These are phyloP conservation scores for Nixonia krombeini DNA, from an alignment of 1,140 invertebrate species.

Conservation along the genomic window DNA sequence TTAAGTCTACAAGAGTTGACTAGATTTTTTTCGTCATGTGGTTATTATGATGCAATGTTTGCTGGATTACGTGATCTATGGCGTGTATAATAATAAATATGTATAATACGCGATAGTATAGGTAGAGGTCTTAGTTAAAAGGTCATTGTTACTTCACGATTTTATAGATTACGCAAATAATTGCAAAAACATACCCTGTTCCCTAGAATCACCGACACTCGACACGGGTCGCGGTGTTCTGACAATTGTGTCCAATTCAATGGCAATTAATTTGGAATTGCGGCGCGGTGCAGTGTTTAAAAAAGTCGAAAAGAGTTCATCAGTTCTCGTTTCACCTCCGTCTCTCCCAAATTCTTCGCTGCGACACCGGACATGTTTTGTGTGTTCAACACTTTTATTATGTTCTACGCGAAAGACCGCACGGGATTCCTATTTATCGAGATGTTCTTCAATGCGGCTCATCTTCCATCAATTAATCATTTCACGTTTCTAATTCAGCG, in stretches of 20 bases:
- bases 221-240: constrained; percentile 24
- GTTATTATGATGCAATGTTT: no score
- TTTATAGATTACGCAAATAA: constrained; percentile 67
- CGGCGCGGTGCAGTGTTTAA: constrained; percentile 25
- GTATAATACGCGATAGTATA: constrained; percentile 41
- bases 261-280: constrained; percentile 35
- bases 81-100: constrained; percentile 32
- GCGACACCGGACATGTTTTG: background rate
- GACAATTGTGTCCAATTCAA: constrained; percentile 43
- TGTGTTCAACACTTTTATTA: no score
- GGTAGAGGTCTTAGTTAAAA: constrained; percentile 39
- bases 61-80: background rate
- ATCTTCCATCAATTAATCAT: background rate
- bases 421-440: no score
- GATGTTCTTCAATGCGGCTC: no score
- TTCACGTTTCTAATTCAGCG: no score
- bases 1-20: constrained; percentile 11
- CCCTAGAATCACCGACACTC: constrained; percentile 66
- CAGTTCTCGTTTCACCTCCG: constrained; percentile 7
- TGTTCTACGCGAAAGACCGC: no score
- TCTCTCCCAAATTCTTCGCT: background rate
- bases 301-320: constrained; percentile 1
- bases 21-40: constrained; percentile 9
- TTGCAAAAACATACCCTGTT: constrained; percentile 72
- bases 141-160: constrained; percentile 36